These are phyloP conservation scores for Smittia aterrima DNA, from an alignment of 2,888 invertebrate genomes.

Conservation along the genomic window DNA sequence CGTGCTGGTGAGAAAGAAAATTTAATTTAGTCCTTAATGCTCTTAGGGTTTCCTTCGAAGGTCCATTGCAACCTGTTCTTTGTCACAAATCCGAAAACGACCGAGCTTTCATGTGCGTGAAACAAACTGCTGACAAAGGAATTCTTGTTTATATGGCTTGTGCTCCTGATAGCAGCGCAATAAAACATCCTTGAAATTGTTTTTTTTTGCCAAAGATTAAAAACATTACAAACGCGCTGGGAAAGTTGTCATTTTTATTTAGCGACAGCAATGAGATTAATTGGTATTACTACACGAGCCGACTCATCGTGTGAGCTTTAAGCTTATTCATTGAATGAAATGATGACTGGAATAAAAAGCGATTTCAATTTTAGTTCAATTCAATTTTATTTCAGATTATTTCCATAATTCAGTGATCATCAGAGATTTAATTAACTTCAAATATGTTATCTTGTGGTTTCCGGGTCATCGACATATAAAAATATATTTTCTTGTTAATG, in stretches of 20 bases:
- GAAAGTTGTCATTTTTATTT: too few species aligned
- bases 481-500: conserved; percentile 2
- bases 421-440: conserved; percentile 6
- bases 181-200: not conserved
- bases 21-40: not conserved
- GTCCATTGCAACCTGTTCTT: conserved; percentile 54
- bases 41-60: not conserved
- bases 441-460: not conserved
- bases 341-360: too few species aligned
- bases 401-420: not conserved
- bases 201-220: too few species aligned
- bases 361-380: conserved; percentile 5
- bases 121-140: conserved; percentile 56
- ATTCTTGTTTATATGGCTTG: conserved; percentile 61
- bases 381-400: conserved; percentile 10
- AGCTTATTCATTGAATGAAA: too few species aligned
- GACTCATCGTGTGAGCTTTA: too few species aligned
- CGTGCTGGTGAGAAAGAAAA: conserved; percentile 49
- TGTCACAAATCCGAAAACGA: conserved; percentile 58
- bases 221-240: too few species aligned
- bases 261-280: too few species aligned
- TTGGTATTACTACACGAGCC: too few species aligned
- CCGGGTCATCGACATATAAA: conserved; percentile 1
- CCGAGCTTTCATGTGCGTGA: conserved; percentile 56
- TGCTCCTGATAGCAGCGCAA: conserved; percentile 49